Evolutionary conservation across 2,797 vertebrate species (phyloP), one percentile per base, ranked within the genome.

Genomic region (Graptemys geographica): DNA sequence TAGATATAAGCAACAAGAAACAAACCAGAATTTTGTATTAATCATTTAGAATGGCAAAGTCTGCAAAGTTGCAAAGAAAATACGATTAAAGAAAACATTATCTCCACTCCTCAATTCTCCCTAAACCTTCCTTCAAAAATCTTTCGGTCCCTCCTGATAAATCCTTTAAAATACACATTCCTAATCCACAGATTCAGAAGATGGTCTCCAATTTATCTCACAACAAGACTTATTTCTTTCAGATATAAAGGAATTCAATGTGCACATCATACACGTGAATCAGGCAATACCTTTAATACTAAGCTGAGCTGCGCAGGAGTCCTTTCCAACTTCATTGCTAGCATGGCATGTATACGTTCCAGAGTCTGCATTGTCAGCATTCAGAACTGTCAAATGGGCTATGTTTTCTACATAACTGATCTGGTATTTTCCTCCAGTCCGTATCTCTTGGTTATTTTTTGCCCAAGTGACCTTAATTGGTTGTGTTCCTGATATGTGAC

Each of bases 371-470:
- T 98, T 99, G 93, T 99, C 99, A 44, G 98, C 98, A 97, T 98
- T 99, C 93, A 99, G 87, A 85, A 99, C 98, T 80, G 98, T 99
- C 97, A 99, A 97, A 83, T 98, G 98, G 81, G 99, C 97, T 2
- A 95, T 99, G 97, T 99, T 99, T 31, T 99, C 99, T 97, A 98
- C 98, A 90, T 98, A 99, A 93, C 98, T 99, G 90, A 99, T 99
- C 97, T 99, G 99, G 97, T 99, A 99, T 96, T 99, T 99, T 57
- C 99, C 99, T 8, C 99, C 99, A 91, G 99, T 98, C 87, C 99
- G 99, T 89, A 99, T 99, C 94, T 99, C 99, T 98, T 99, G 99
- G 93, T 99, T 98, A 97, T 99, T 99, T 98, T 99, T 99, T 92
- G 99, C 99, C 99, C 99, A 99, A 93, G 98, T 99, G 86, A 99